phyloP scores from a whole-genome alignment of 2,797 vertebrate species.

The Melanotaenia pygmaea region DNA sequence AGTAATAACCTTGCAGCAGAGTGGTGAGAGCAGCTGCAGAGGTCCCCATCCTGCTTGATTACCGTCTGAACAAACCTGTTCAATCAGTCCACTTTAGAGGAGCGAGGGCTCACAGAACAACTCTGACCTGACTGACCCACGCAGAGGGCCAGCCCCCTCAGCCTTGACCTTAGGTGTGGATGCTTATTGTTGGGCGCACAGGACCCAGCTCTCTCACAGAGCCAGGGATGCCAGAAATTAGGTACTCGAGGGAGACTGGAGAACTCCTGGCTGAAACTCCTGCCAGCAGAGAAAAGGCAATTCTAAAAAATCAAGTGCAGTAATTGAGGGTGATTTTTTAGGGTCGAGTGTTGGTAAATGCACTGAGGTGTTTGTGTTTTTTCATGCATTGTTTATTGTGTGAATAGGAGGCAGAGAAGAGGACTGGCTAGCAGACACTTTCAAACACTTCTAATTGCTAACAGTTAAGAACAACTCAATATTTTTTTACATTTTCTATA shows the following conservation, averaged over 20 bases:
- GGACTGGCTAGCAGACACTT: constrained; percentile 5
- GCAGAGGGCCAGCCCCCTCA: constrained; percentile 62
- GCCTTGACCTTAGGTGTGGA: constrained; percentile 80
- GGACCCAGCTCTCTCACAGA: constrained; percentile 46
- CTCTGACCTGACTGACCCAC: constrained; percentile 63
- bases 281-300: constrained; percentile 46
- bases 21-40: constrained; percentile 69
- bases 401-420: constrained; percentile 19
- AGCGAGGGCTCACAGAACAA: constrained; percentile 54
- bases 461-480: constrained; percentile 5
- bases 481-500: constrained; percentile 9
- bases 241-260: constrained; percentile 67
- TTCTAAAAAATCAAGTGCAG: constrained; percentile 79
- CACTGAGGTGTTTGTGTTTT: constrained; percentile 38
- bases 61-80: constrained; percentile 73
- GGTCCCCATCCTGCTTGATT: constrained; percentile 73
- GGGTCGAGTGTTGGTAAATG: constrained; percentile 42
- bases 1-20: constrained; percentile 47
- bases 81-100: constrained; percentile 78
- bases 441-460: constrained; percentile 6
- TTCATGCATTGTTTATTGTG: constrained; percentile 17
- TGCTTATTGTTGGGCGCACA: constrained; percentile 46
- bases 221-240: constrained; percentile 62
- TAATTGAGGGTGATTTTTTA: constrained; percentile 59
- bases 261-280: constrained; percentile 61